A percentile compares a stretch with the other conserved stretches of the same genome.
Conservation (phyloP, 1,140 invertebrate genomes). For the Homarus americanus region DNA sequence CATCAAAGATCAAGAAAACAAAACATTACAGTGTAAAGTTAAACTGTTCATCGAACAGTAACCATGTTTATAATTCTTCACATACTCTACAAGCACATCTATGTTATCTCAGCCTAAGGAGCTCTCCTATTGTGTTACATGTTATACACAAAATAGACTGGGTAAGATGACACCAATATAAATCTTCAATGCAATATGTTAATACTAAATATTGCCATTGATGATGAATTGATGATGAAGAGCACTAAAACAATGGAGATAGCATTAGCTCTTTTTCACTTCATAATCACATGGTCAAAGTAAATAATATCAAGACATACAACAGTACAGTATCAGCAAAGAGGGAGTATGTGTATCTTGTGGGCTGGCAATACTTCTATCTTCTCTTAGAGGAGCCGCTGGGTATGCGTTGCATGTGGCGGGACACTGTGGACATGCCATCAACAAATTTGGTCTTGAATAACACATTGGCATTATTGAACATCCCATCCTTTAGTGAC, state of each 20-base stretch:
- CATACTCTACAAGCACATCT: neutral
- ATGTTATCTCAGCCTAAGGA: neutral
- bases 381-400: neutral
- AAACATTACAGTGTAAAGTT: neutral
- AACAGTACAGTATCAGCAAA: no score
- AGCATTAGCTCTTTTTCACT: neutral
- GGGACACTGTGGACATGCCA: constrained; percentile 93
- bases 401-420: constrained; percentile 81
- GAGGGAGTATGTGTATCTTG: neutral
- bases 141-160: no score
- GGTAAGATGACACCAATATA: no score
- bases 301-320: no score
- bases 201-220: neutral
- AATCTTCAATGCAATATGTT: no score
- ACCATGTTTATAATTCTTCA: neutral
- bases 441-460: constrained; percentile 97
- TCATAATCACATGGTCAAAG: neutral
- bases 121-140: neutral
- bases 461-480: constrained; percentile 98
- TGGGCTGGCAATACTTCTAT: neutral
- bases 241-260: neutral
- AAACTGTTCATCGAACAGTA: neutral
- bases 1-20: neutral
- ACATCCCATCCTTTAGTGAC: constrained; percentile 99
- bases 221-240: no score